Percentiles rank a stretch among this genome's conserved stretches.
Conservation (phyloP, 2,888 invertebrate species). For the Zygothrica quintamaculata region DNA sequence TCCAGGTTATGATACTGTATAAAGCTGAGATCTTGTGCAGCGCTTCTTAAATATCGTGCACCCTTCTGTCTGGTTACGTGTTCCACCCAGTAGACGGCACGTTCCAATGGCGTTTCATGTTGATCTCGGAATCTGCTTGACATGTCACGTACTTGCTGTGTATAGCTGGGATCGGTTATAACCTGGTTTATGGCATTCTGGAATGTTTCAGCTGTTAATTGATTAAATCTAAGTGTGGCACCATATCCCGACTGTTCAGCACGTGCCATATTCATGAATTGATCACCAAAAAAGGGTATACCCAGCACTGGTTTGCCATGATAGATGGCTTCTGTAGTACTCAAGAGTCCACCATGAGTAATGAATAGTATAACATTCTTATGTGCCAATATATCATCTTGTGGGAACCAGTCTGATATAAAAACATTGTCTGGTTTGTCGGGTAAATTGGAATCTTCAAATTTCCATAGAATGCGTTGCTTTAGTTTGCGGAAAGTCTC, state of each 20-base stretch:
- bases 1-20: constrained; percentile 81
- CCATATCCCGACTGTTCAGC: constrained; percentile 84
- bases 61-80: constrained; percentile 82
- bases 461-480: constrained; percentile 85
- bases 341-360: constrained; percentile 85
- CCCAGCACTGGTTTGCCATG: constrained; percentile 85
- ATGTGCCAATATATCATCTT: constrained; percentile 85
- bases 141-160: constrained; percentile 44
- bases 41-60: constrained; percentile 80
- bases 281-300: constrained; percentile 86
- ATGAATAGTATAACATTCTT: constrained; percentile 85
- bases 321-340: constrained; percentile 85
- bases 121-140: constrained; percentile 79
- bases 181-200: constrained; percentile 64
- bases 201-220: constrained; percentile 80
- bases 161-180: constrained; percentile 59
- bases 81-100: constrained; percentile 81
- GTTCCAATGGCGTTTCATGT: constrained; percentile 71
- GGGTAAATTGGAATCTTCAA: constrained; percentile 78
- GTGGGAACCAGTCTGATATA: constrained; percentile 85
- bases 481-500: constrained; percentile 74
- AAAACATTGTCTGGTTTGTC: constrained; percentile 81
- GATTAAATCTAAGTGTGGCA: constrained; percentile 76
- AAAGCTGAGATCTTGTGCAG: constrained; percentile 74
- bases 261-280: constrained; percentile 85